Evolutionary conservation across 2,113 vertebrate genomes (phyloP), one percentile per base, ranked within the genome.

Genomic region (Neotoma lepida): DNA sequence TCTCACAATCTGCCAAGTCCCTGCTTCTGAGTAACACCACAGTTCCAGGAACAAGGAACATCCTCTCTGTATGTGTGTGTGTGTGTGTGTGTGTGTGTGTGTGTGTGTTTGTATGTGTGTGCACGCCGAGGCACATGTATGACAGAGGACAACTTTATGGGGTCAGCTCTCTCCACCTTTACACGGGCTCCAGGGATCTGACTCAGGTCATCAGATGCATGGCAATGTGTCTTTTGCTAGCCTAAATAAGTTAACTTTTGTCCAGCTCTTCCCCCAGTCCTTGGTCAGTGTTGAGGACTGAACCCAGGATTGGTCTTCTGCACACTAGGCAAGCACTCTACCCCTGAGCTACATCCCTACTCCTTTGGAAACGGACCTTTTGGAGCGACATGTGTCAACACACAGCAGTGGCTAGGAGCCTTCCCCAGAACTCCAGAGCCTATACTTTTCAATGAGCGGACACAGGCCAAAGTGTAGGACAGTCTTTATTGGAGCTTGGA

Each of bases 401-500:
- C 10, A 6, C 1, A 12, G 7, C 20, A 17, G n/a, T 12, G 44
- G 81, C 41, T 63, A 10, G 0, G 64, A 35, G 13, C 26, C 39
- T 76, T 41, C 56, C 12, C 26, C 63, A 6, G 46, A 73, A 28
- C 56, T 54, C n/a, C 12, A 86, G 44, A 61, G 20, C 51, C 54
- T 71, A n/a, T 70, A 12, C 17, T 41, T 71, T 39, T 49, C 51
- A 96, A 86, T n/a, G 49, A 95, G 71, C 0, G 28, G 56, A 87
- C 89, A 84, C 74, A 81, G 93, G 92, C 71, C 93, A 68, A 82
- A 71, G 54, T 88, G 46, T 76, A 41, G 90, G 91, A 94, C 84
- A 54, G 91, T 95, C 91, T 97, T 97, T 97, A 97, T 96, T 97
- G 77, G 97, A 74, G 95, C 91, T 93, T 86, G 96, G 95, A 95